Evolutionary conservation across 2,888 invertebrate species (phyloP).

Genomic region (Bombylius discolor): DNA sequence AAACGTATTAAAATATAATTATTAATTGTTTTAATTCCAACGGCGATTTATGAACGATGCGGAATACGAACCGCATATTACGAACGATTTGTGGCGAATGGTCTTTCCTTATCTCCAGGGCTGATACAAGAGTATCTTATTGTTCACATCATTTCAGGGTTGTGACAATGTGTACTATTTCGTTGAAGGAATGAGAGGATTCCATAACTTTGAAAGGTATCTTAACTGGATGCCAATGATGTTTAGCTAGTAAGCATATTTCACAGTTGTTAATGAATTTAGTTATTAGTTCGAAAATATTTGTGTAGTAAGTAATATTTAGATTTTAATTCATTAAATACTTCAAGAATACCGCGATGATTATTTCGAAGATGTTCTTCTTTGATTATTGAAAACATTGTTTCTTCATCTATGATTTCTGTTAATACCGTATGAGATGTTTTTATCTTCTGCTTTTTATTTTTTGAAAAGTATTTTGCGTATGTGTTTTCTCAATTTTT

Average conservation of each 20-base stretch:
- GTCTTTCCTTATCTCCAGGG: too few species aligned
- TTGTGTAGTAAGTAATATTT: neutral
- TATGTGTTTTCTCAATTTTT: neutral
- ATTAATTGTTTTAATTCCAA: too few species aligned
- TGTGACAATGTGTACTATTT: conserved; percentile 2
- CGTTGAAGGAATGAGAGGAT: neutral
- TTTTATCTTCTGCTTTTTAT: neutral
- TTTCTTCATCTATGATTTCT: neutral
- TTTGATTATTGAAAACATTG: neutral
- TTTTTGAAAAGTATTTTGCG: neutral
- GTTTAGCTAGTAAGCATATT: neutral
- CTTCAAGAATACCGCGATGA: conserved; percentile 2
- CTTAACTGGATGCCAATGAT: neutral
- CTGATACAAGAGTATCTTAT: too few species aligned
- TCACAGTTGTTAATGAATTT: neutral
- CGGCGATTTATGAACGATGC: too few species aligned
- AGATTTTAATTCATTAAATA: neutral
- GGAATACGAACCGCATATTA: too few species aligned
- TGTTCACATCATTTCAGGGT: too few species aligned
- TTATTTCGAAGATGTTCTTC: conserved; percentile 1
- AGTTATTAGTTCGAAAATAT: neutral
- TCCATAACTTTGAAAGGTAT: neutral
- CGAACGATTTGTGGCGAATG: too few species aligned
- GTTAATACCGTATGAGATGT: neutral
- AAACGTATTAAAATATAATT: too few species aligned